These are phyloP conservation scores for Idaea straminata DNA, from an alignment of 2,888 invertebrate species.

Conservation along the genomic window DNA sequence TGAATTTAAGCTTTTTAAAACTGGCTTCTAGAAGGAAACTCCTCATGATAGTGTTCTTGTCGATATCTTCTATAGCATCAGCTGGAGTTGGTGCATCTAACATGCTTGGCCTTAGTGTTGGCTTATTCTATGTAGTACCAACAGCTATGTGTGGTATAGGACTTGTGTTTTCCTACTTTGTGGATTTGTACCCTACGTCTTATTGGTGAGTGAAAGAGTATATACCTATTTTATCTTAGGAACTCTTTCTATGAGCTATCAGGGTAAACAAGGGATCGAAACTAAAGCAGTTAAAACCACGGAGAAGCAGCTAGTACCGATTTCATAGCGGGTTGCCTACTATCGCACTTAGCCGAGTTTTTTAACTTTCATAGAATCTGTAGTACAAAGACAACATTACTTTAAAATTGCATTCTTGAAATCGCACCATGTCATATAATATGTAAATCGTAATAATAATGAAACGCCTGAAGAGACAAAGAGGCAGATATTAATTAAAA, in stretches of 20 bases:
- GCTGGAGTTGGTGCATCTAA: slow-evolving; percentile 29
- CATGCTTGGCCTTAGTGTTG: slow-evolving; percentile 30
- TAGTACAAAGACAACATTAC: too few species aligned
- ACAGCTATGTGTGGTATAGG: slow-evolving; percentile 51
- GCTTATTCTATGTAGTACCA: slow-evolving; percentile 56
- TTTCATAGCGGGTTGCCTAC: too few species aligned
- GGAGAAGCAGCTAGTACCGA: too few species aligned
- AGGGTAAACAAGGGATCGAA: too few species aligned
- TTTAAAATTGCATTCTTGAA: too few species aligned
- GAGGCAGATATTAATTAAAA: too few species aligned
- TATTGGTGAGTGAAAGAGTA: slow-evolving; percentile 46
- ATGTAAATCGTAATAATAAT: too few species aligned
- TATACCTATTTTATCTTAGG: neutral
- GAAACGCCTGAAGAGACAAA: too few species aligned
- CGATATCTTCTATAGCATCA: slow-evolving; percentile 27
- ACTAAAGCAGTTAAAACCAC: too few species aligned
- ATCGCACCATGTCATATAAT: too few species aligned
- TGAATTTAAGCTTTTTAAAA: slow-evolving; percentile 32
- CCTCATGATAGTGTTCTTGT: slow-evolving; percentile 30
- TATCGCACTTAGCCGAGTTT: too few species aligned
- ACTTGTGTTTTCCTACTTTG: slow-evolving; percentile 61
- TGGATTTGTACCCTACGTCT: slow-evolving; percentile 65
- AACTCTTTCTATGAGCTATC: neutral
- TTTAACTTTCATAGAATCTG: too few species aligned
- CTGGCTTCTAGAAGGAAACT: slow-evolving; percentile 33